These are phyloP conservation scores for Acanthurus tractus DNA, from an alignment of 2,797 vertebrate genomes.

Conservation along the genomic window DNA sequence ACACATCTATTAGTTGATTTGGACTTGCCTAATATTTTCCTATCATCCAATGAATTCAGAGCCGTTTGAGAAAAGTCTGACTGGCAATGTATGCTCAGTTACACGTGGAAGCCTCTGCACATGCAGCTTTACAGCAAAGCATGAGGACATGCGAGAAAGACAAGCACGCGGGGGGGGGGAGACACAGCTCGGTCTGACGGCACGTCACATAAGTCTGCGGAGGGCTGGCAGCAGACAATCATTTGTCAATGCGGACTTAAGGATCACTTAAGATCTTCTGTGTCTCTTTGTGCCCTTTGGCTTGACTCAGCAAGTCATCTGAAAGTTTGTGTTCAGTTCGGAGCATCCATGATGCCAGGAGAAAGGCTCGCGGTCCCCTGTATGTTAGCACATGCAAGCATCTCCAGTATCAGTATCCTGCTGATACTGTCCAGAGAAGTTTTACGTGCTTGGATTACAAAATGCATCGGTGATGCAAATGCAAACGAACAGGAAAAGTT, in stretches of 20 bases:
- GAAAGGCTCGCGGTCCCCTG: constrained; percentile 1
- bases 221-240: constrained; percentile 48
- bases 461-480: not conserved
- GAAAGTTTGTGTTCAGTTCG: constrained; percentile 20
- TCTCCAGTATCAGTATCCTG: no score
- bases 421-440: not conserved
- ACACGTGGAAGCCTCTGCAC: constrained; percentile 12
- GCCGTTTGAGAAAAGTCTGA: constrained; percentile 6
- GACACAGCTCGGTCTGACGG: constrained; percentile 57
- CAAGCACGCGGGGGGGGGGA: constrained; percentile 33
- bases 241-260: constrained; percentile 41
- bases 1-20: not conserved
- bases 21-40: constrained; percentile 1
- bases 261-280: constrained; percentile 40
- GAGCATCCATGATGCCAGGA: constrained; percentile 23
- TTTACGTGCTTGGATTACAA: not conserved
- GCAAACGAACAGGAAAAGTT: not conserved
- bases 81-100: constrained; percentile 18
- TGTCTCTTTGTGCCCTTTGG: constrained; percentile 21
- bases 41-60: not conserved
- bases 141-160: constrained; percentile 31
- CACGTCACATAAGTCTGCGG: constrained; percentile 27
- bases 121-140: constrained; percentile 13
- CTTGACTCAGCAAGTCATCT: constrained; percentile 32
- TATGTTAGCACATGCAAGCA: not conserved